A percentile compares a stretch with the other conserved stretches of the same genome.
phyloP scores from a whole-genome alignment of 1,140 invertebrate species.

The Dinoponera quadriceps region DNA sequence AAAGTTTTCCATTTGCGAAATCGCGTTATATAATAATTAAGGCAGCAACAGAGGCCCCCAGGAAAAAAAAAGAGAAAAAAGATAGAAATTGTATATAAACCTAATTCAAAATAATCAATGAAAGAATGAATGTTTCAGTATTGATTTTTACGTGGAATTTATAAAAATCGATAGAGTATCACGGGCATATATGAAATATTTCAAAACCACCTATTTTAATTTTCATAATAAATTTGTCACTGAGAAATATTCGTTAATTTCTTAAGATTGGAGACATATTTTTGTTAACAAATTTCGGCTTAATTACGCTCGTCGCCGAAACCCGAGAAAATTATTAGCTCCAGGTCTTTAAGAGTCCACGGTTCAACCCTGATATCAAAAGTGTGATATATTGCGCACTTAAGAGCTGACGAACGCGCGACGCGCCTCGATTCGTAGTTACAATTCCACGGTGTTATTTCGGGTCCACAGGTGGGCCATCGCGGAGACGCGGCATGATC shows the following conservation, averaged over 20 bases:
- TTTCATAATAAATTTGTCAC: background rate
- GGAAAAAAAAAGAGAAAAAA: background rate
- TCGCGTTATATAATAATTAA: background rate
- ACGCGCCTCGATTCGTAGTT: slow-evolving; percentile 20
- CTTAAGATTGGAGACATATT: background rate
- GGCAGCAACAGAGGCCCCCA: background rate
- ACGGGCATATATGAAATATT: background rate
- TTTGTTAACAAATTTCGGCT: background rate
- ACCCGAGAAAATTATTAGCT: background rate
- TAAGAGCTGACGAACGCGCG: background rate
- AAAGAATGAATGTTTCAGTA: background rate
- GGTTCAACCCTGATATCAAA: background rate
- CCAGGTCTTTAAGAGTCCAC: background rate
- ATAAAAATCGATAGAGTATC: background rate
- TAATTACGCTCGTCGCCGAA: background rate
- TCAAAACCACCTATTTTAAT: background rate
- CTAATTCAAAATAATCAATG: background rate
- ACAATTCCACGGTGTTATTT: slow-evolving; percentile 23
- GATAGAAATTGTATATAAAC: background rate
- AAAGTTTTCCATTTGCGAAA: background rate
- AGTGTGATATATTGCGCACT: background rate
- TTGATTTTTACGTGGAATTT: background rate
- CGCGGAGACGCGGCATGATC: slow-evolving; percentile 30
- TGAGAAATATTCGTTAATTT: background rate
- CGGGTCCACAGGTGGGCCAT: slow-evolving; percentile 53